Conservation (phyloP, 2,113 vertebrate genomes). For the Aythya baeri region DNA sequence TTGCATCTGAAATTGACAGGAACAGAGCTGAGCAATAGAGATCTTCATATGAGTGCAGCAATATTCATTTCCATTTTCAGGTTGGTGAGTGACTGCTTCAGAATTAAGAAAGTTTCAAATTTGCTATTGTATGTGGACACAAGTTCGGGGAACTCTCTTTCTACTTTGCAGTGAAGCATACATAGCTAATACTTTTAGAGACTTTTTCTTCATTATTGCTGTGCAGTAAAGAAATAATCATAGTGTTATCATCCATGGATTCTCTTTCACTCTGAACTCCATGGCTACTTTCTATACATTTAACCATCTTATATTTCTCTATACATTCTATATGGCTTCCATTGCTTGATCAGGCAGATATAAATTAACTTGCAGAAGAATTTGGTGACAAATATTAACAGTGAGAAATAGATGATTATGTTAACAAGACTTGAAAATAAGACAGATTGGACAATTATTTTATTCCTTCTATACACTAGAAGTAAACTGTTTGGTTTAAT, state of each 20-base stretch:
- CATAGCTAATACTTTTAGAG: not conserved
- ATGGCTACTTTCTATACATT: not conserved
- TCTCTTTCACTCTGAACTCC: not conserved
- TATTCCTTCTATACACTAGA: not conserved
- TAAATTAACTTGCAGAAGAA: not conserved
- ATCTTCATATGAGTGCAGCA: not conserved
- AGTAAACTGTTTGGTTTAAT: not conserved
- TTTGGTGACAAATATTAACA: not conserved
- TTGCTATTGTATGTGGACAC: not conserved
- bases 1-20: not conserved
- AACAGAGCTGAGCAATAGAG: not conserved
- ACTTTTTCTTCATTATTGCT: not conserved
- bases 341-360: not conserved
- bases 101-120: not conserved
- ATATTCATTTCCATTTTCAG: not conserved
- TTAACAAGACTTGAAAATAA: not conserved
- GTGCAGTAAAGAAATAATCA: not conserved
- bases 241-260: not conserved
- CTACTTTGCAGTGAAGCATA: not conserved
- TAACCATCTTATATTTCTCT: not conserved
- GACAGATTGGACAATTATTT: not conserved
- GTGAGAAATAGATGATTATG: not conserved
- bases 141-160: not conserved
- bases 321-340: not conserved
- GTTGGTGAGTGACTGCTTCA: not conserved